Base-by-base conservation (phyloP, 2,888 invertebrate genomes). In the Meta bourneti region DNA sequence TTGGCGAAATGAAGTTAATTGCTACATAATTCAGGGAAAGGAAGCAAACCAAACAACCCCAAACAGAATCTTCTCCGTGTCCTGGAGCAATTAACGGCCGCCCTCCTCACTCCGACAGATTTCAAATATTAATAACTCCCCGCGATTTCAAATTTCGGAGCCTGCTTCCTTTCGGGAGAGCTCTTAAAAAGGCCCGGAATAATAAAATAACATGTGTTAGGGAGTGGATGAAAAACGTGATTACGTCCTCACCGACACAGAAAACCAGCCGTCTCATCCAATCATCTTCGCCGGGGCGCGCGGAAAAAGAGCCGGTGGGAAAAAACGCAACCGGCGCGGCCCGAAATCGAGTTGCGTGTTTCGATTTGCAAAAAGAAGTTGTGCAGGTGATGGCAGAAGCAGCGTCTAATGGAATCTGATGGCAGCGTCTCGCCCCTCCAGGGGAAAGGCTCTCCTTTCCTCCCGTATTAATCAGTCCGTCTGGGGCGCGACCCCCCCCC, bases 381-480 rank as follows among this genome's bases (percentile, higher is more conserved):
- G 54, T 85, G 34, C 86, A 91, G 90, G 90, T 91, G 90, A 90
- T 80, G 90, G 84, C 77, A 71, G 72, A 72, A 71, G 86, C 81
- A 54, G 75, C 85, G 52, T 86, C 90, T 91, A 91, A 91, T 91
- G 90, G 90, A 91, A 91, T 91, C 90, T 91, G 90, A 91, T 91
- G 90, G 86, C 80, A 80, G 75, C 75, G 74, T 52, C 75, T 70
- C 54, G 75, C 19, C 71, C 90, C 90, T 77, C 61, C 48, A 20
- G 83, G 91, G 91, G 51, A 74, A 11, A 78, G 49, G 20, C 75
- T 61, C 51, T 70, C 87, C 89, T 91, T 88, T 87, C 85, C 75
- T 86, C 77, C 75, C 86, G 90, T 91, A 91, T 91, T 91, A 91
- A 91, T 91, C 91, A 91, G 90, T 91, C 87, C 87, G 82, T 91